Evolutionary conservation across 2,797 vertebrate genomes (phyloP).

Genomic region (Sarcophilus harrisii): DNA sequence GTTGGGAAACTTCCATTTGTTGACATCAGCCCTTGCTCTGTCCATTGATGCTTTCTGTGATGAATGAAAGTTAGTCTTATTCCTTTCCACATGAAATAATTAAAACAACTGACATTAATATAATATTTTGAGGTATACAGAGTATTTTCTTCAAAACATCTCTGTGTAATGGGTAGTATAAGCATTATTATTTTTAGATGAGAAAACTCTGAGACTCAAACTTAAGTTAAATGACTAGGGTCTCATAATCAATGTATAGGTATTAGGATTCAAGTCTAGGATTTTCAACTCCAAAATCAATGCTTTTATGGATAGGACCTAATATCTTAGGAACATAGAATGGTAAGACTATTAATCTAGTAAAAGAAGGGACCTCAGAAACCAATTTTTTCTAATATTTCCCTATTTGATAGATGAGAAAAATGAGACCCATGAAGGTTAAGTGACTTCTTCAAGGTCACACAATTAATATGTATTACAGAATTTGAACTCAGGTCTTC

Average conservation of each 20-base stretch:
- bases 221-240: background rate
- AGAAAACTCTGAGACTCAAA: background rate
- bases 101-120: background rate
- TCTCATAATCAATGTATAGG: background rate
- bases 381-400: no score
- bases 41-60: background rate
- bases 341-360: background rate
- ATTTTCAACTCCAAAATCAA: background rate
- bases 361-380: background rate
- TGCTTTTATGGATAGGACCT: background rate
- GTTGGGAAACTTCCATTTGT: background rate
- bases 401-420: background rate
- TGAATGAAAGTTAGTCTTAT: background rate
- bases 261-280: no score
- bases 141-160: background rate
- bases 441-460: background rate
- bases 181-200: background rate
- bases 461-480: background rate
- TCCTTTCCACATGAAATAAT: background rate
- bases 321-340: background rate
- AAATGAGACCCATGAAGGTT: background rate
- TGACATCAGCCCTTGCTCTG: background rate
- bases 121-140: background rate
- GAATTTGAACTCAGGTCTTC: background rate
- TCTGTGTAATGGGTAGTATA: background rate